Conservation (phyloP, 2,888 invertebrate genomes). For the Malthinus flaveolus region DNA sequence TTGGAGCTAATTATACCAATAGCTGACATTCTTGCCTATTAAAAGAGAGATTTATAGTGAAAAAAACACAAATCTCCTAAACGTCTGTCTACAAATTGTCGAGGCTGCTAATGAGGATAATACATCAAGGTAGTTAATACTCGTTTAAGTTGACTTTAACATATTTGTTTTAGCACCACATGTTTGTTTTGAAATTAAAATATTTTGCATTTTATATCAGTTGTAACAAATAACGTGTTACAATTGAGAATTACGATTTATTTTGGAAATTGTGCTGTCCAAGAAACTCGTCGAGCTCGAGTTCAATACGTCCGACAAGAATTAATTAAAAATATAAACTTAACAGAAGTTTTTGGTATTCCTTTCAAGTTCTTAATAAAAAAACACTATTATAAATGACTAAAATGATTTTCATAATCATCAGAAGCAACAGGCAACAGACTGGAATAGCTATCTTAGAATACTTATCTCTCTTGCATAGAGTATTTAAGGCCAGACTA, state of each 20-base stretch:
- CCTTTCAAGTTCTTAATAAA: too few relatives aligned
- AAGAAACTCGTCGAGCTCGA: too few relatives aligned
- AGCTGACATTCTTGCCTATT: slow-evolving; percentile 44
- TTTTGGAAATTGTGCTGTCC: too few relatives aligned
- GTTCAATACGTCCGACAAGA: too few relatives aligned
- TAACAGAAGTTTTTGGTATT: too few relatives aligned
- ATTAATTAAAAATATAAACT: too few relatives aligned
- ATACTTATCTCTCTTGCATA: too few relatives aligned
- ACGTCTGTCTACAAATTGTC: slow-evolving; percentile 55
- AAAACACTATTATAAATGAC: too few relatives aligned
- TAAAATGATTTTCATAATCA: too few relatives aligned
- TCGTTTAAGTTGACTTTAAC: slow-evolving; percentile 47
- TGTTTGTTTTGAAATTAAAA: slow-evolving; percentile 36
- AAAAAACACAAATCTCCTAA: slow-evolving; percentile 52
- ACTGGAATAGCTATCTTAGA: too few relatives aligned
- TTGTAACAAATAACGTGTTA: not conserved
- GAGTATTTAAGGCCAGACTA: too few relatives aligned
- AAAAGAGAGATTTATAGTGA: slow-evolving; percentile 54
- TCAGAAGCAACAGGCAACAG: too few relatives aligned
- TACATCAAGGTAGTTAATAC: slow-evolving; percentile 53
- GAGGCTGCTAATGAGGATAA: slow-evolving; percentile 55
- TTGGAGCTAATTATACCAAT: slow-evolving; percentile 25
- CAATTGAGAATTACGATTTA: not conserved
- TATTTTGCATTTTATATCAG: slow-evolving; percentile 36
- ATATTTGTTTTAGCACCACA: slow-evolving; percentile 49